These are phyloP conservation scores for Diaprepes abbreviatus DNA, from an alignment of 2,888 invertebrate genomes.

Conservation along the genomic window DNA sequence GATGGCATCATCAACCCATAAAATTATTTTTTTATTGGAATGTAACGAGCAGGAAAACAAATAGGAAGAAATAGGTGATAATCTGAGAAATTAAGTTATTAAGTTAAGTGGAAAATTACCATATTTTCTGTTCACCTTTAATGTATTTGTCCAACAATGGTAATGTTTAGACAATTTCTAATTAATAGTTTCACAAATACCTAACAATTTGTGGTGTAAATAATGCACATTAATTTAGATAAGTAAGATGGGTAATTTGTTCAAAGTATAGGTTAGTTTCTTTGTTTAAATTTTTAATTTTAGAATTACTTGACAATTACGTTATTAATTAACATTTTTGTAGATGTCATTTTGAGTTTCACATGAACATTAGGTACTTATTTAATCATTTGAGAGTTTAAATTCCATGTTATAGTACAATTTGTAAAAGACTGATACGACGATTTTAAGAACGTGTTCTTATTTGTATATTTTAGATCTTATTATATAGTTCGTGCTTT, in stretches of 20 bases:
- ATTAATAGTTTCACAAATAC: conserved; percentile 10
- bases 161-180: conserved; percentile 22
- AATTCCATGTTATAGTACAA: too few relatives aligned
- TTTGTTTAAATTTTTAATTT: neutral
- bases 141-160: conserved; percentile 24
- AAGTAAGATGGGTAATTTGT: neutral
- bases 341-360: too few relatives aligned
- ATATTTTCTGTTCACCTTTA: conserved; percentile 29
- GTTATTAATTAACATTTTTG: too few relatives aligned
- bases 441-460: too few relatives aligned
- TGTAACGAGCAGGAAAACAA: conserved; percentile 10
- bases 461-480: too few relatives aligned
- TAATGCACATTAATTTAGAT: conserved; percentile 20
- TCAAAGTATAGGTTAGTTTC: neutral
- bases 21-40: neutral
- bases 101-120: conserved; percentile 42
- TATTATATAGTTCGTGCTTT: too few relatives aligned
- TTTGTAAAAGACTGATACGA: too few relatives aligned
- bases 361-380: too few relatives aligned
- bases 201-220: conserved; percentile 19
- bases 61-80: conserved; percentile 15
- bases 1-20: conserved; percentile 42
- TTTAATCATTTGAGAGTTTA: too few relatives aligned
- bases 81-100: conserved; percentile 42
- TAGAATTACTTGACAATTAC: too few relatives aligned